Conservation (phyloP, 2,888 invertebrate species). For the Tuberolachnus salignus region DNA sequence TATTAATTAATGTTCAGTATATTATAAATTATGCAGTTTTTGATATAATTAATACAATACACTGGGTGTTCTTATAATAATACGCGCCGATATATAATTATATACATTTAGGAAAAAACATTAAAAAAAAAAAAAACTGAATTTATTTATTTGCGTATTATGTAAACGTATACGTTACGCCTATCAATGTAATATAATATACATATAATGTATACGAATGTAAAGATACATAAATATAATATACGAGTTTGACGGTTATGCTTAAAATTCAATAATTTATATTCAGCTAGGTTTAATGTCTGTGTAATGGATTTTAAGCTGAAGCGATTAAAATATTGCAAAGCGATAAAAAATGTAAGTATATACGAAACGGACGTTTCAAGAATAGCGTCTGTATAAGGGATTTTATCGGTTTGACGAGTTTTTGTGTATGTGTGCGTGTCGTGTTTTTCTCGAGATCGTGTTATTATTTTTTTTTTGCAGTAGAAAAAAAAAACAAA, state of each 20-base stretch:
- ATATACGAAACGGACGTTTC: background rate
- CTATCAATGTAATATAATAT: background rate
- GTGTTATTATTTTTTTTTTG: too few species aligned
- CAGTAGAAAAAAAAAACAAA: background rate
- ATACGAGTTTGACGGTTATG: background rate
- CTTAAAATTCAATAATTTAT: constrained; percentile 21
- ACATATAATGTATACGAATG: background rate
- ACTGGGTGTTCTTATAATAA: too few species aligned
- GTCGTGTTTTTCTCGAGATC: too few species aligned
- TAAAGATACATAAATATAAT: background rate
- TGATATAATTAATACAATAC: too few species aligned
- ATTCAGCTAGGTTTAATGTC: background rate
- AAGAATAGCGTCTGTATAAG: background rate
- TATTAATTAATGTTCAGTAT: too few species aligned
- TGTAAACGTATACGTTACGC: background rate
- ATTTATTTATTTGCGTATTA: background rate
- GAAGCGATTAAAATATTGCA: background rate
- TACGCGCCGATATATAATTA: too few species aligned
- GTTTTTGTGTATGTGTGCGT: background rate
- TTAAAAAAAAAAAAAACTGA: background rate
- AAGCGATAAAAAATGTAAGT: background rate
- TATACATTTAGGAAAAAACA: background rate
- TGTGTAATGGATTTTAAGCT: constrained; percentile 24
- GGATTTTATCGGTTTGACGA: background rate
- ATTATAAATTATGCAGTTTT: too few species aligned